Evolutionary conservation across 2,888 invertebrate genomes (phyloP).

Genomic region (Phragmatobia fuliginosa): DNA sequence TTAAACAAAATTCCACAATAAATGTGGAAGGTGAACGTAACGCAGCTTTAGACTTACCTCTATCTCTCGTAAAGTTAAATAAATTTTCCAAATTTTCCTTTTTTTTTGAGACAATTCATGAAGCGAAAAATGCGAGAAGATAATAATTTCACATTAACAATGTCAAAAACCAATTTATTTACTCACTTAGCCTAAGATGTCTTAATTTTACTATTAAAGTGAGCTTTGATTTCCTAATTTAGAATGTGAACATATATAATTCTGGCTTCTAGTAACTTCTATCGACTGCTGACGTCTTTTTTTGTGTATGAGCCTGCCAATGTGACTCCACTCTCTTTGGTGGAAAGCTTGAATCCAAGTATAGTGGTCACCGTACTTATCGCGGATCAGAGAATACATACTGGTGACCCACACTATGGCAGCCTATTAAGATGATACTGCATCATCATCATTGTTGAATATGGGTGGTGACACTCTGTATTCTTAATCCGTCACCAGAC

Average conservation of each 20-base stretch:
- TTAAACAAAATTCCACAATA: not conserved
- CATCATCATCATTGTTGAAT: no score
- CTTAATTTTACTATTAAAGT: not conserved
- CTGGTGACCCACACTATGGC: no score
- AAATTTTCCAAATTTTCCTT: not conserved
- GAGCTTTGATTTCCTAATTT: not conserved
- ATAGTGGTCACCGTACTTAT: no score
- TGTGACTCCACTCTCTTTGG: no score
- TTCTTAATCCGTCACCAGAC: no score
- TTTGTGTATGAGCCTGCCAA: no score
- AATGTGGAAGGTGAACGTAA: not conserved
- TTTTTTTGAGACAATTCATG: not conserved
- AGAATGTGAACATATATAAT: not conserved
- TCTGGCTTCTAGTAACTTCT: no score
- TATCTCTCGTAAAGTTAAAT: not conserved
- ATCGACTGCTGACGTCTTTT: no score
- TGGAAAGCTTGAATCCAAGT: no score
- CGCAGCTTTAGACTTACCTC: not conserved
- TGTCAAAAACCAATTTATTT: not conserved
- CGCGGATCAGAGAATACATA: no score
- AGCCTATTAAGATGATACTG: no score
- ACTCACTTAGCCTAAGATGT: not conserved
- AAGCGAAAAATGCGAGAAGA: not conserved
- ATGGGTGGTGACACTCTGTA: no score
- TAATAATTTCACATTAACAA: not conserved